Evolutionary conservation across 2,888 invertebrate species (phyloP), one percentile per base, ranked within the genome.

Genomic region (Diogma glabrata): DNA sequence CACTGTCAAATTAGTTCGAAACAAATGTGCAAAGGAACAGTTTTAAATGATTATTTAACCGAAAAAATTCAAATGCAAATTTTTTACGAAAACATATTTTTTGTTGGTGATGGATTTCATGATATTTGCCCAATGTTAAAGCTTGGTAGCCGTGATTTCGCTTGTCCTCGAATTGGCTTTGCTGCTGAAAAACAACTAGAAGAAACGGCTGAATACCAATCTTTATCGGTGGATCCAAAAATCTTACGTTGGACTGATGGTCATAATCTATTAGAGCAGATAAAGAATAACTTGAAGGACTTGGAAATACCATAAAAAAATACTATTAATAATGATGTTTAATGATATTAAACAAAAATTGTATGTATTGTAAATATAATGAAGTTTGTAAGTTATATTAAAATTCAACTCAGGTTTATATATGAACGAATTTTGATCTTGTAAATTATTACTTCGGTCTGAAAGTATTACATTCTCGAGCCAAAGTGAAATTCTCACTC

Each of bases 21-120:
- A 52, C 89, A 89, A 70, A 66, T 89, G 48, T 89, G 89, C 64
- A 89, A 89, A 65, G 87, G 87, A 0, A 72, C 75, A 52, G 79
- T 88, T 45, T 67, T 89, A 49, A 73, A 81, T 51, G 75, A 75
- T 48, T 84, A 82, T 64, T 69, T 87, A 2, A 64, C 72, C 36
- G 65, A 72, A 22, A 72, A 76, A 57, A n/a, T 9, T n/a, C n/a
- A 22, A 9, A 22, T 22, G 6, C 60, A 64, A 16, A 51, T 60
- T 4, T 63, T 67, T 10, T 84, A 81, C 60, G 67, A 73, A 17
- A 71, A 65, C 57, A 69, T 86, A 8, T 71, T 78, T 8, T 89
- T 86, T 61, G 71, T 81, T 10, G 88, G 88, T 0, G 89, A 89
- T 72, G 89, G 88, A 1, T 69, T 69, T 26, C 88, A 89, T 66